Percentiles rank a stretch among this genome's conserved stretches.
phyloP scores from a whole-genome alignment of 2,888 invertebrate genomes.

The Rhaphigaster nebulosa region DNA sequence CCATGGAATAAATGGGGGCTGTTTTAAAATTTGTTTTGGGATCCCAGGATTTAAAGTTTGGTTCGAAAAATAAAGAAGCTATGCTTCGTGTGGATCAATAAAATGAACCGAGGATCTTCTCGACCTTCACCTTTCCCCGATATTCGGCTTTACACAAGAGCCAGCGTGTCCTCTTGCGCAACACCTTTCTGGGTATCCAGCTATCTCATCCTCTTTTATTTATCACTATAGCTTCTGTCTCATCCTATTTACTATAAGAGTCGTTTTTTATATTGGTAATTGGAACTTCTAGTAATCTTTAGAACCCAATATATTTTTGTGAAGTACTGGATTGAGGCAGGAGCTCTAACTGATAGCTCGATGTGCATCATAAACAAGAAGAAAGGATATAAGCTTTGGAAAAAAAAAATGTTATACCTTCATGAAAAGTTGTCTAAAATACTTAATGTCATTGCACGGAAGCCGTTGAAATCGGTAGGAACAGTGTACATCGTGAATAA shows the following conservation, averaged over 20 bases:
- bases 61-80: neutral
- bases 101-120: neutral
- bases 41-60: neutral
- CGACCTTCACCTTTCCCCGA: constrained; percentile 30
- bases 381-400: too few relatives aligned
- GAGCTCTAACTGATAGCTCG: too few relatives aligned
- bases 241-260: neutral
- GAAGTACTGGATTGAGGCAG: too few relatives aligned
- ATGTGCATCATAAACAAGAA: too few relatives aligned
- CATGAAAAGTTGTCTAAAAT: too few relatives aligned
- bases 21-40: neutral
- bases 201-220: neutral
- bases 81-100: neutral
- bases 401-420: too few relatives aligned
- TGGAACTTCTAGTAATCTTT: neutral
- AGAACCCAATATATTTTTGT: too few relatives aligned
- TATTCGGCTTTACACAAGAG: constrained; percentile 18
- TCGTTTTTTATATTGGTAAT: neutral
- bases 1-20: too few relatives aligned
- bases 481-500: too few relatives aligned
- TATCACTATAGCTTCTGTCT: neutral
- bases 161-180: constrained; percentile 10
- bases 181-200: neutral
- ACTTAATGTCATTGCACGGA: too few relatives aligned
- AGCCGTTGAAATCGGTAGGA: too few relatives aligned